These are phyloP conservation scores for Alethe castanea DNA, from an alignment of 2,113 vertebrate species.

Conservation along the genomic window DNA sequence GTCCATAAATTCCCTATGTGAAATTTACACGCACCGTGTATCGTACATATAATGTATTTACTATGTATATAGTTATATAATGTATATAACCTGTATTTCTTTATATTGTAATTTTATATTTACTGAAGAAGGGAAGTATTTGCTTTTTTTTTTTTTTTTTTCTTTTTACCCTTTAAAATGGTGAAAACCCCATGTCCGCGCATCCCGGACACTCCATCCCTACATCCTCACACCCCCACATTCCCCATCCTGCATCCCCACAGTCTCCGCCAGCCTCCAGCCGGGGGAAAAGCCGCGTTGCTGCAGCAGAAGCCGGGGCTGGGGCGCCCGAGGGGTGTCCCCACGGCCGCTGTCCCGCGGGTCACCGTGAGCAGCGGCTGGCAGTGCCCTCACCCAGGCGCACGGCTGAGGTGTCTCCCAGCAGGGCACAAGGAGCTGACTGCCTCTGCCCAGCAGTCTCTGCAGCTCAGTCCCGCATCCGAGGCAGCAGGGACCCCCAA, in stretches of 20 bases:
- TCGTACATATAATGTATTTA: too few species aligned
- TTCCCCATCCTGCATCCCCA: not conserved
- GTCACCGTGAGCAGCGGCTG: not conserved
- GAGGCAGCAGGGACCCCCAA: not conserved
- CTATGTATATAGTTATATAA: too few species aligned
- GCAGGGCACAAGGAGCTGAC: fast-evolving
- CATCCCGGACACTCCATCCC: not conserved
- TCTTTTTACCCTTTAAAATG: not conserved
- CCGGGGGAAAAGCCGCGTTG: not conserved
- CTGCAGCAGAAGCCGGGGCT: not conserved
- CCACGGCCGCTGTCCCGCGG: not conserved
- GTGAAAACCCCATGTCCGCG: not conserved
- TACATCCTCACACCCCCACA: not conserved
- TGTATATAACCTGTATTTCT: not conserved
- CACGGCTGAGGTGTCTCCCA: fast-evolving
- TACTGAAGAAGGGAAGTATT: not conserved
- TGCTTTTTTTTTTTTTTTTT: not conserved
- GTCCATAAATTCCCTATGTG: fast-evolving
- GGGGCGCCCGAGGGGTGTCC: not conserved
- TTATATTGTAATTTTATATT: not conserved
- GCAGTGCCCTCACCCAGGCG: fast-evolving
- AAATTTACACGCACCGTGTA: too few species aligned
- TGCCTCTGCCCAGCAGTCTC: not conserved
- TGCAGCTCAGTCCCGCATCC: fast-evolving
- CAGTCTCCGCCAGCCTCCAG: not conserved